These are phyloP conservation scores for Rhogogaster chlorosoma DNA, from an alignment of 2,888 invertebrate genomes.

Conservation along the genomic window DNA sequence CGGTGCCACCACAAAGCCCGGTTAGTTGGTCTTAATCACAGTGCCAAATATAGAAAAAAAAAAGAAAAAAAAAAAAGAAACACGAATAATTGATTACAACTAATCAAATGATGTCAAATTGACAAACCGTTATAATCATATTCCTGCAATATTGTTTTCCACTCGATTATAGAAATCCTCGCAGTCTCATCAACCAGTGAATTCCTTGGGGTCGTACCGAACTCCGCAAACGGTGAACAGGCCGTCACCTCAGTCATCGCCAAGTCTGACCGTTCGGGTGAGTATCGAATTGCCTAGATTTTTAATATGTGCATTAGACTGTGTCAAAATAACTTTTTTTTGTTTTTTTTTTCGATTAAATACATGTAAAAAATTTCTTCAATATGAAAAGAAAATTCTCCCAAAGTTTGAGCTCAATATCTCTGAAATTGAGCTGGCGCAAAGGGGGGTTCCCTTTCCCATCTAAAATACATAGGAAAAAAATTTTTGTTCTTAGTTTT, in stretches of 20 bases:
- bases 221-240: constrained; percentile 78
- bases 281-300: constrained; percentile 52
- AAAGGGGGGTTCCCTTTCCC: too few species aligned
- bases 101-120: not conserved
- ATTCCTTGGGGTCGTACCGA: constrained; percentile 78
- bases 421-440: too few species aligned
- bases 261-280: constrained; percentile 78
- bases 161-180: constrained; percentile 50
- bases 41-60: not conserved
- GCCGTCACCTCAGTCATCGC: constrained; percentile 80
- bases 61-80: not conserved
- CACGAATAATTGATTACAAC: not conserved
- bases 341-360: too few species aligned
- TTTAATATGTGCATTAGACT: too few species aligned
- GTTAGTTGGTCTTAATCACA: constrained; percentile 69
- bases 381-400: too few species aligned
- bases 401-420: too few species aligned
- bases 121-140: not conserved
- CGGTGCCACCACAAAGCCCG: constrained; percentile 75
- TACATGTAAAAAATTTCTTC: too few species aligned
- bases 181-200: constrained; percentile 66
- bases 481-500: too few species aligned
- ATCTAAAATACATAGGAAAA: too few species aligned
- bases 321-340: too few species aligned
- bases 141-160: not conserved